A percentile compares a stretch with the other conserved stretches of the same genome.
phyloP scores from a whole-genome alignment of 1,140 invertebrate species.

The Drosophila baimaii region DNA sequence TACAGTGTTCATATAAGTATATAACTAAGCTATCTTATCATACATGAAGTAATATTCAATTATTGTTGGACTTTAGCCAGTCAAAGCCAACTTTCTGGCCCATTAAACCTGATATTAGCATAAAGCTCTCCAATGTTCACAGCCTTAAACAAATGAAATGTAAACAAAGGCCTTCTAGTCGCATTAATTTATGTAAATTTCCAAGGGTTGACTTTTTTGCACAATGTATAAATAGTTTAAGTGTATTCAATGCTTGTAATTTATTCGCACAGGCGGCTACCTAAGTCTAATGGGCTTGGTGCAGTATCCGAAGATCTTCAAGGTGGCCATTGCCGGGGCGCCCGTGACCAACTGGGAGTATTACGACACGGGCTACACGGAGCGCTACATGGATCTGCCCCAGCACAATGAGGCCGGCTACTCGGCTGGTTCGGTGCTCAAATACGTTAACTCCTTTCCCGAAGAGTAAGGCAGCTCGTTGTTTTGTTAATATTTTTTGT shows the following conservation, averaged over 20 bases:
- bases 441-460: slow-evolving; percentile 93
- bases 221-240: background rate
- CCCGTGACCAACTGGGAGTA: slow-evolving; percentile 98
- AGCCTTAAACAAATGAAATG: background rate
- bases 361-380: slow-evolving; percentile 96
- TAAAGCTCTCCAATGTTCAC: background rate
- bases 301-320: slow-evolving; percentile 93
- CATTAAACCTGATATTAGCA: background rate
- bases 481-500: too few species aligned
- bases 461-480: slow-evolving; percentile 91
- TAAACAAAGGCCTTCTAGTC: background rate
- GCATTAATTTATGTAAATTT: background rate
- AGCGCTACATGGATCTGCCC: slow-evolving; percentile 98
- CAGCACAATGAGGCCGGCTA: slow-evolving; percentile 92
- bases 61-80: background rate
- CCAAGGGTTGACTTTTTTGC: background rate
- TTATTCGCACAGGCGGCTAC: slow-evolving; percentile 87
- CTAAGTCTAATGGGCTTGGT: slow-evolving; percentile 93
- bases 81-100: background rate
- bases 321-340: slow-evolving; percentile 96
- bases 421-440: slow-evolving; percentile 90
- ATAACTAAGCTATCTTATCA: background rate
- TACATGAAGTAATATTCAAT: background rate
- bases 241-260: slow-evolving; percentile 2
- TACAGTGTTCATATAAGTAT: too few species aligned